Conservation (phyloP, 2,797 vertebrate species). For the Apogon hyalosoma region DNA sequence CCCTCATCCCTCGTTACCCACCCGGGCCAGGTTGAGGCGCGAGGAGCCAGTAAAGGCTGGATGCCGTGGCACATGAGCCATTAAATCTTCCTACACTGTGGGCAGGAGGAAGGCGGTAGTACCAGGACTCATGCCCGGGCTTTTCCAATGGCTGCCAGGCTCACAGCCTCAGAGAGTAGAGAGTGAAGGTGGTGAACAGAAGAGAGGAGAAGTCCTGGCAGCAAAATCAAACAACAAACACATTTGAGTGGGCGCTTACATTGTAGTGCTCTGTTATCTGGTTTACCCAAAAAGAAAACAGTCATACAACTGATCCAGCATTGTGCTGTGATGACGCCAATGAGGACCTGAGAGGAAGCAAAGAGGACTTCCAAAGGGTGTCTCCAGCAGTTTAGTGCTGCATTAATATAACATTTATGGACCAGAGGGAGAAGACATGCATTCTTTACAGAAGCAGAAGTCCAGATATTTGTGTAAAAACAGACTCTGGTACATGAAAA, state of each 20-base stretch:
- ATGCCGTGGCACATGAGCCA: slow-evolving; percentile 82
- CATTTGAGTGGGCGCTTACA: too few relatives aligned
- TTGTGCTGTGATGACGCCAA: too few relatives aligned
- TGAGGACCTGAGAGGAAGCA: too few relatives aligned
- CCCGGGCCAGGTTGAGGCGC: slow-evolving; percentile 43
- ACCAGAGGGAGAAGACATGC: too few relatives aligned
- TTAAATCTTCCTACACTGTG: slow-evolving; percentile 79
- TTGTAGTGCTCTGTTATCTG: neutral
- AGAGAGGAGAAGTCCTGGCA: neutral
- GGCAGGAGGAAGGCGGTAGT: slow-evolving; percentile 42
- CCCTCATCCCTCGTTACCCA: slow-evolving; percentile 55
- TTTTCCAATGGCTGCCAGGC: slow-evolving; percentile 32
- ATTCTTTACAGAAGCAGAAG: too few relatives aligned
- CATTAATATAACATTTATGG: too few relatives aligned
- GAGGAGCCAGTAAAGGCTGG: slow-evolving; percentile 70
- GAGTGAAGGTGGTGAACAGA: slow-evolving; percentile 4
- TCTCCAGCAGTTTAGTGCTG: too few relatives aligned
- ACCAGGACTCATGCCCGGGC: slow-evolving; percentile 51
- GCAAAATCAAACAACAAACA: neutral
- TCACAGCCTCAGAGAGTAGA: slow-evolving; percentile 24
- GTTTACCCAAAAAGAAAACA: too few relatives aligned
- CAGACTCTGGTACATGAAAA: too few relatives aligned
- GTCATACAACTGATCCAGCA: too few relatives aligned
- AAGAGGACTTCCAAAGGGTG: too few relatives aligned
- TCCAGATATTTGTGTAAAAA: too few relatives aligned